Evolutionary conservation across 2,113 vertebrate genomes (phyloP).

Genomic region (Pipra filicauda): DNA sequence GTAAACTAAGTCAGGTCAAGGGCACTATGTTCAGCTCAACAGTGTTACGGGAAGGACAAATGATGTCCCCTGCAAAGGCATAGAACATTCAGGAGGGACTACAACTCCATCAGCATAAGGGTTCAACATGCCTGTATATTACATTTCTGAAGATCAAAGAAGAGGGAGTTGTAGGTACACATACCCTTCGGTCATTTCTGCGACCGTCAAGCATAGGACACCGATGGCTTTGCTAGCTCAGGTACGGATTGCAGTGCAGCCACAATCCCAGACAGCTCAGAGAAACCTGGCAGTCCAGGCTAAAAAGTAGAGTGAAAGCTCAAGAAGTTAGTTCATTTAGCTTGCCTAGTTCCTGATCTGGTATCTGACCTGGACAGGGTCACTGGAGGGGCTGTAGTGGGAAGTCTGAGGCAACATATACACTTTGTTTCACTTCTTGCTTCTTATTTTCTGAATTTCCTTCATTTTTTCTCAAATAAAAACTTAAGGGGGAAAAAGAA

Average conservation of each 20-base stretch:
- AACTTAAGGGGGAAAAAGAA: rapidly evolving
- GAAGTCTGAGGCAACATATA: background rate
- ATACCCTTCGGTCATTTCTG: background rate
- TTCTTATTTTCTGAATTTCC: background rate
- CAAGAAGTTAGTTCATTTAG: background rate
- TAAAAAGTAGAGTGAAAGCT: background rate
- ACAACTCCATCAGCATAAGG: background rate
- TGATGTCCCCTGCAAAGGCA: background rate
- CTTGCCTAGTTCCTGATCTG: background rate
- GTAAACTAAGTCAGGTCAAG: background rate
- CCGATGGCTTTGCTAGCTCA: background rate
- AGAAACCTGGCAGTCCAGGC: background rate
- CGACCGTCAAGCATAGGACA: background rate
- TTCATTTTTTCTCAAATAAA: background rate
- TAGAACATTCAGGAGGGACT: background rate
- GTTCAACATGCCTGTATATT: background rate
- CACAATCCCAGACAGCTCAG: background rate
- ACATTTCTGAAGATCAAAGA: background rate
- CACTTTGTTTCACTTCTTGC: background rate
- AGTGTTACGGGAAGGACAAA: background rate
- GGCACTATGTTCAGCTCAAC: background rate
- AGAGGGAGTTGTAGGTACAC: background rate
- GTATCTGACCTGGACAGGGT: background rate
- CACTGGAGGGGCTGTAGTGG: rapidly evolving
- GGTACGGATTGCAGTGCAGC: background rate